These are phyloP conservation scores for Laticauda colubrina DNA, from an alignment of 2,113 vertebrate species.

Conservation along the genomic window DNA sequence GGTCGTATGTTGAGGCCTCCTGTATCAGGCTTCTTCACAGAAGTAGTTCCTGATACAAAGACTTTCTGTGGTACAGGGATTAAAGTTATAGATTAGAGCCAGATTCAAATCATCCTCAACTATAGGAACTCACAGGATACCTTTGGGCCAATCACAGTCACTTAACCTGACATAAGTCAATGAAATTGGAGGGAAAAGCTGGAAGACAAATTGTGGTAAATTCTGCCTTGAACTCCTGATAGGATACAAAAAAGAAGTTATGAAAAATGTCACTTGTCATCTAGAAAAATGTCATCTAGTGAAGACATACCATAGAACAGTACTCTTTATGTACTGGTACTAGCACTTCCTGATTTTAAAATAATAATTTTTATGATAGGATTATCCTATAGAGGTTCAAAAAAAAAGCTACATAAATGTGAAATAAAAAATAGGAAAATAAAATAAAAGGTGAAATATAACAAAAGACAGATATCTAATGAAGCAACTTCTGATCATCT, in stretches of 20 bases:
- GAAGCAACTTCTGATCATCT: neutral
- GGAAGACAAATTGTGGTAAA: neutral
- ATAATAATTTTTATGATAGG: neutral
- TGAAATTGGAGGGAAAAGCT: neutral
- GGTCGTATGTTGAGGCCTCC: too few species aligned
- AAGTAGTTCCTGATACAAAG: neutral
- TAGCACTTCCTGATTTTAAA: neutral
- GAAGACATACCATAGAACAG: neutral
- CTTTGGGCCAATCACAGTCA: neutral
- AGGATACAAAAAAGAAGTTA: neutral
- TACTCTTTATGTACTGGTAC: neutral
- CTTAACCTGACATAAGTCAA: neutral
- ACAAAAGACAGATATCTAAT: neutral
- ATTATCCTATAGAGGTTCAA: neutral
- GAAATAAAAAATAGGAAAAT: neutral
- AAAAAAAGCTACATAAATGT: neutral
- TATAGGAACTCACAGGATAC: neutral
- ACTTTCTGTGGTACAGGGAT: neutral
- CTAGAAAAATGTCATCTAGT: too few species aligned
- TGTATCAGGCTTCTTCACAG: neutral
- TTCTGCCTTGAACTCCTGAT: neutral
- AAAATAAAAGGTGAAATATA: neutral
- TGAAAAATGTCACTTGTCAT: neutral
- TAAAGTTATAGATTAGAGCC: neutral
- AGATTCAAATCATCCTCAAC: neutral